These are phyloP conservation scores for Clarias platycephalus DNA, from an alignment of 2,797 vertebrate genomes.

Conservation along the genomic window DNA sequence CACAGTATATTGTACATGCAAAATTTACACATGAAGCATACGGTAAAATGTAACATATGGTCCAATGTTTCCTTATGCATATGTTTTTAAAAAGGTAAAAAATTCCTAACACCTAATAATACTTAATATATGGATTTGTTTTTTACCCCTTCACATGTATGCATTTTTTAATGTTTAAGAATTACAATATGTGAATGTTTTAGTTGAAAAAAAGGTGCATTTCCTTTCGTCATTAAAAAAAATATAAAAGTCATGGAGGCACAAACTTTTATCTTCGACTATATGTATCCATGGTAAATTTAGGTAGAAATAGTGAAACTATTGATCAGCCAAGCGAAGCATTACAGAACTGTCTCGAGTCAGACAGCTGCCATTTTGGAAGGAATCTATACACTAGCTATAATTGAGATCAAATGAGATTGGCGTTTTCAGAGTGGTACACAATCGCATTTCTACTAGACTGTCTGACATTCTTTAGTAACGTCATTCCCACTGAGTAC, in stretches of 20 bases:
- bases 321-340: background rate
- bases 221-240: background rate
- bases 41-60: background rate
- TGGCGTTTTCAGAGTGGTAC: slow-evolving; percentile 2
- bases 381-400: background rate
- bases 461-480: slow-evolving; percentile 6
- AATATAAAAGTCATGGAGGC: background rate
- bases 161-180: background rate
- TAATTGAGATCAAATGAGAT: slow-evolving; percentile 10
- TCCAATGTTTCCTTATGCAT: background rate
- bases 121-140: background rate
- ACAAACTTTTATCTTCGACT: background rate
- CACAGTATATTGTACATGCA: background rate
- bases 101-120: background rate
- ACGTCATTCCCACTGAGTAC: background rate
- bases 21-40: background rate
- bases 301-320: background rate
- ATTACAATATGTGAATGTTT: background rate
- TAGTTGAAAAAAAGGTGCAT: background rate
- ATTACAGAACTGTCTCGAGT: background rate
- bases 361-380: slow-evolving; percentile 3
- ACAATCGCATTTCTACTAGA: slow-evolving; percentile 6
- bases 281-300: background rate
- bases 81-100: background rate
- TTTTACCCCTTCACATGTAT: background rate